These are phyloP conservation scores for Dicrostonyx torquatus DNA, from an alignment of 2,797 vertebrate genomes.

Conservation along the genomic window DNA sequence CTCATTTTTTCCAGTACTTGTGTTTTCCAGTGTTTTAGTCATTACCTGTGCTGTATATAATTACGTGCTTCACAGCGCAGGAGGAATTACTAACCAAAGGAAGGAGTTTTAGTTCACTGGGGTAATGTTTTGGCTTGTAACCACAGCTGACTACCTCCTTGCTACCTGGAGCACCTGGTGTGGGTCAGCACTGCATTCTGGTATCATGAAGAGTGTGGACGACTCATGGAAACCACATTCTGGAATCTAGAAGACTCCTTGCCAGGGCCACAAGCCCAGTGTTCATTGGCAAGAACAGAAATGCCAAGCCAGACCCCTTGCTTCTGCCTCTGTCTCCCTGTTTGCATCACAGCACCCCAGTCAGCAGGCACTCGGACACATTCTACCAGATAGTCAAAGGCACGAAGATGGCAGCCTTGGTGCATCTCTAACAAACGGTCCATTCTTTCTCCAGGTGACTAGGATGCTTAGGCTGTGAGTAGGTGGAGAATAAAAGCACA, in stretches of 20 bases:
- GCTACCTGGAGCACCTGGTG: constrained; percentile 11
- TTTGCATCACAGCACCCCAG: not conserved
- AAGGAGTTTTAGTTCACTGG: constrained; percentile 45
- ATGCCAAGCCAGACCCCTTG: not conserved
- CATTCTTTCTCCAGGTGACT: not conserved
- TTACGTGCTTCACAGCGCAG: not conserved
- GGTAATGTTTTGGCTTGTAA: constrained; percentile 53
- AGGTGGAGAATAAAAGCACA: not conserved
- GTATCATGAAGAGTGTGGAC: not conserved
- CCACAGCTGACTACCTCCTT: not conserved
- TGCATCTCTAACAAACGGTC: not conserved
- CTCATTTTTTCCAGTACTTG: constrained; percentile 56
- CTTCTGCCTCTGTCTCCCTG: constrained; percentile 28
- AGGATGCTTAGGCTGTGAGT: not conserved
- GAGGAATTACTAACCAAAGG: constrained; percentile 24
- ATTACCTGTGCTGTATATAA: constrained; percentile 44
- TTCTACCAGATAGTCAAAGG: not conserved
- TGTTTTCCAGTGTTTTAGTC: constrained; percentile 48
- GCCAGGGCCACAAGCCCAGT: not conserved
- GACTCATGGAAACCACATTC: not conserved
- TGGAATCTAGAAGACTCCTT: not conserved
- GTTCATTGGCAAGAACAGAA: constrained; percentile 18
- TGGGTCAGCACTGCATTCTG: not conserved
- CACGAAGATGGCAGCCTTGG: not conserved
- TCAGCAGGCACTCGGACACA: not conserved